These are phyloP conservation scores for Baryphthengus martii DNA, from an alignment of 2,113 vertebrate species.

Conservation along the genomic window DNA sequence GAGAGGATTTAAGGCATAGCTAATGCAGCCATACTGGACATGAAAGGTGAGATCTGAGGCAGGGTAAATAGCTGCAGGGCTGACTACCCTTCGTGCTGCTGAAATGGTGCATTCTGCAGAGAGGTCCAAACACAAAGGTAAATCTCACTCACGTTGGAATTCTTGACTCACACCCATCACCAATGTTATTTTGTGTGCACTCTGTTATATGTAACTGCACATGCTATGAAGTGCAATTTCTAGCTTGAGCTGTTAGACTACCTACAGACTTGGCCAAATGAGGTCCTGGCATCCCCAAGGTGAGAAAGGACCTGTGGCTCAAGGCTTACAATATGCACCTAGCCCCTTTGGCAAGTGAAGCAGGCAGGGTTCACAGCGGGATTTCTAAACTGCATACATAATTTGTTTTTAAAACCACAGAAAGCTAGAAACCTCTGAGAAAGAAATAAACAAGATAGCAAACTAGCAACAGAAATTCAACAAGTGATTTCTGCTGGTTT, in stretches of 20 bases:
- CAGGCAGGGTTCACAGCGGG: background rate
- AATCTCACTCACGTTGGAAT: background rate
- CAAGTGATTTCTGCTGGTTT: background rate
- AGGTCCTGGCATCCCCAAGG: background rate
- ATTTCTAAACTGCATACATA: background rate
- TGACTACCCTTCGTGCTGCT: background rate
- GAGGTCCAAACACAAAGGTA: background rate
- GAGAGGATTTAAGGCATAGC: background rate
- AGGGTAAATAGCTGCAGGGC: background rate
- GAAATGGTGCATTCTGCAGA: background rate
- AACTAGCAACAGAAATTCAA: background rate
- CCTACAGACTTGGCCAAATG: background rate
- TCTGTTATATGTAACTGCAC: background rate
- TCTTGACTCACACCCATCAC: background rate
- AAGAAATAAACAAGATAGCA: background rate
- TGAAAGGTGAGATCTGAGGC: background rate
- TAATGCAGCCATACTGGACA: background rate
- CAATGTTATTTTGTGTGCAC: background rate
- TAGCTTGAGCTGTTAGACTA: background rate
- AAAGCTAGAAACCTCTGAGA: background rate
- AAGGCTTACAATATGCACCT: fast-evolving
- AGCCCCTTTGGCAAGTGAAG: background rate
- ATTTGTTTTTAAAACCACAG: background rate
- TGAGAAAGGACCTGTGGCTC: background rate
- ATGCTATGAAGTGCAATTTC: background rate